These are phyloP conservation scores for Sciurus niger DNA, from an alignment of 2,113 vertebrate species.

Conservation along the genomic window DNA sequence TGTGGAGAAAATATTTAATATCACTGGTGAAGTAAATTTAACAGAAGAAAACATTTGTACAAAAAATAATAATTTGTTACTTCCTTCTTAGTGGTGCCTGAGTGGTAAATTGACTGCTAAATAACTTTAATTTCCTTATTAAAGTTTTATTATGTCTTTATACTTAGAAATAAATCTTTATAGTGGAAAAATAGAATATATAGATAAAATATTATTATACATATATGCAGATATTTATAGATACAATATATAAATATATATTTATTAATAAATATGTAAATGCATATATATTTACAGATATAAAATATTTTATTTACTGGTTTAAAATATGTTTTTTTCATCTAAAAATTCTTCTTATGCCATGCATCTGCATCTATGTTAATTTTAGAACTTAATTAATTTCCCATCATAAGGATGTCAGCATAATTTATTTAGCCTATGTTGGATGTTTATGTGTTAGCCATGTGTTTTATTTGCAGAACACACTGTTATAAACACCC, in stretches of 20 bases:
- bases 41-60: constrained; percentile 12
- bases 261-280: background rate
- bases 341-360: background rate
- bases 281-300: background rate
- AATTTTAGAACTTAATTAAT: constrained; percentile 34
- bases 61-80: constrained; percentile 45
- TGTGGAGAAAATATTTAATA: constrained; percentile 37
- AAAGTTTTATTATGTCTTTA: background rate
- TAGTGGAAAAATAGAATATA: constrained; percentile 25
- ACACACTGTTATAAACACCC: background rate
- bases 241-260: too few species aligned
- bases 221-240: too few species aligned
- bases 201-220: background rate
- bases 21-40: constrained; percentile 19
- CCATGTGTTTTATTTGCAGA: constrained; percentile 40
- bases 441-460: background rate
- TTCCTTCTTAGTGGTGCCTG: background rate
- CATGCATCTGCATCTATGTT: background rate
- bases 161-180: constrained; percentile 12
- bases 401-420: background rate
- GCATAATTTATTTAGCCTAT: background rate
- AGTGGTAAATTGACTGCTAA: background rate
- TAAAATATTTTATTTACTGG: background rate
- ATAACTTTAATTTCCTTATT: constrained; percentile 23
- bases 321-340: constrained; percentile 50